A percentile compares a stretch with the other conserved stretches of the same genome.
phyloP scores from a whole-genome alignment of 2,888 invertebrate species.

The Catotricha subobsoleta region DNA sequence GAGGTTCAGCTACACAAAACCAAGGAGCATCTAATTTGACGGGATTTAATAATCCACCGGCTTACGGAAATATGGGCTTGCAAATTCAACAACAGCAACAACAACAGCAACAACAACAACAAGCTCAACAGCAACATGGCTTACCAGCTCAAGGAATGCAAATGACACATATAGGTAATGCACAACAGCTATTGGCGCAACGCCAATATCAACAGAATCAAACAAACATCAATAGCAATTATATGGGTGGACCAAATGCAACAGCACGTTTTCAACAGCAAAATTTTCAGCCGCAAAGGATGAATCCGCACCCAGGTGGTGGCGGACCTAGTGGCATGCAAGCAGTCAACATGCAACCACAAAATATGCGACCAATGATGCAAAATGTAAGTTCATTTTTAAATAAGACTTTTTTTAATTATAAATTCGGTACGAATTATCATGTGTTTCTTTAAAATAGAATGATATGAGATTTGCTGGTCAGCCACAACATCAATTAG shows the following conservation, averaged over 20 bases:
- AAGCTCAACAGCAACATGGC: conserved; percentile 11
- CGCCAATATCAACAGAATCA: conserved; percentile 10
- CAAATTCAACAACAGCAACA: conserved; percentile 12
- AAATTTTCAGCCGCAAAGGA: conserved; percentile 13
- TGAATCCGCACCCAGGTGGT: no score
- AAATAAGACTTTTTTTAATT: neutral
- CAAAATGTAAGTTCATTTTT: conserved; percentile 25
- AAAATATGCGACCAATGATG: conserved; percentile 20
- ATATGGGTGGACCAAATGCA: neutral
- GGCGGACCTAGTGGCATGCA: no score
- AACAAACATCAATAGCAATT: conserved; percentile 1
- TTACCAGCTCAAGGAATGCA: conserved; percentile 5
- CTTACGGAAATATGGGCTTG: neutral
- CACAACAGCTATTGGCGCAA: no score
- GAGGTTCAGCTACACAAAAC: conserved; percentile 15
- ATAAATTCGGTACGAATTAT: no score
- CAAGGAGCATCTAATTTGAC: conserved; percentile 20
- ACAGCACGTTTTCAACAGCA: conserved; percentile 12
- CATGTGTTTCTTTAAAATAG: no score
- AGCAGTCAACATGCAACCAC: conserved; percentile 11
- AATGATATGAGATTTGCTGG: no score
- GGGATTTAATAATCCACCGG: neutral
- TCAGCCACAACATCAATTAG: conserved; percentile 28
- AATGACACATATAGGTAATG: conserved; percentile 3
- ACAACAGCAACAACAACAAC: conserved; percentile 11